Evolutionary conservation across 2,113 vertebrate species (phyloP).

Genomic region (Panurus biarmicus): DNA sequence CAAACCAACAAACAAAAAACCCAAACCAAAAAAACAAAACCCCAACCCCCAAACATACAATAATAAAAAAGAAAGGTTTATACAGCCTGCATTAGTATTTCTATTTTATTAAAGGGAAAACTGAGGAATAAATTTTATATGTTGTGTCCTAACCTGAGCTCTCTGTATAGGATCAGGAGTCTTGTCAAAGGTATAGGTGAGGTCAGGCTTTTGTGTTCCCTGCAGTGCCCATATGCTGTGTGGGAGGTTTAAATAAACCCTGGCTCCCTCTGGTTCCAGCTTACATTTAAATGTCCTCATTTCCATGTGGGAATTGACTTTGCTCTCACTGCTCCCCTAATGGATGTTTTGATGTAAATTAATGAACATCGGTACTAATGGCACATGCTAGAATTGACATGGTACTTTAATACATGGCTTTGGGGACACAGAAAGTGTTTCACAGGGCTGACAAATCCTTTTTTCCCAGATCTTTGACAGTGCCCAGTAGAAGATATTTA

Average conservation of each 20-base stretch:
- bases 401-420: neutral
- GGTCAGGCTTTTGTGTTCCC: neutral
- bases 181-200: neutral
- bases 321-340: neutral
- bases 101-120: neutral
- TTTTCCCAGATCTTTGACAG: neutral
- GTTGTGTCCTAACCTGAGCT: neutral
- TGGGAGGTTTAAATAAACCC: neutral
- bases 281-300: neutral
- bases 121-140: neutral
- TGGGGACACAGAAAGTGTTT: neutral
- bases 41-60: no score
- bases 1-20: neutral
- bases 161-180: neutral
- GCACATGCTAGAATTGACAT: neutral
- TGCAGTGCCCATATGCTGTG: neutral
- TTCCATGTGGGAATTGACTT: neutral
- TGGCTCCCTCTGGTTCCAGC: neutral
- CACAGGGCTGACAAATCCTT: neutral
- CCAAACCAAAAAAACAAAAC: neutral
- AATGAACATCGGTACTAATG: neutral
- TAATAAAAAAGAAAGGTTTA: neutral
- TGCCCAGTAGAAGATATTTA: neutral
- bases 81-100: neutral
- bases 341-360: neutral